Evolutionary conservation across 1,140 invertebrate species (phyloP).

Genomic region (Cydia fagiglandana): DNA sequence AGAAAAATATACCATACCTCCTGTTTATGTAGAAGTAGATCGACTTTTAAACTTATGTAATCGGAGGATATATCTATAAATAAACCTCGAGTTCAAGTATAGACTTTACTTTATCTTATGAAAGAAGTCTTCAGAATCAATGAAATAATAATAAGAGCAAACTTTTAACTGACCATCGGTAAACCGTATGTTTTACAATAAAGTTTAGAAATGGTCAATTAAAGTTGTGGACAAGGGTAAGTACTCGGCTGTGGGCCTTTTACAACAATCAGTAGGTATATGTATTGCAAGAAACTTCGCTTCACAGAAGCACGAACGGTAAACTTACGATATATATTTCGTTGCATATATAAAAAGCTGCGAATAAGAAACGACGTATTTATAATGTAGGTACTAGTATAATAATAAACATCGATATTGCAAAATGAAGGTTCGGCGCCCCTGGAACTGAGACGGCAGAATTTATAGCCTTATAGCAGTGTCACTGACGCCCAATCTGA

Average conservation of each 20-base stretch:
- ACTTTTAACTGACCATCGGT: too few relatives aligned
- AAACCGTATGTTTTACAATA: too few relatives aligned
- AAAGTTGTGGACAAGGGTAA: too few relatives aligned
- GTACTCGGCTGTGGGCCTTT: not conserved
- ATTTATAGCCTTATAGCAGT: not conserved
- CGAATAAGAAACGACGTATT: slow-evolving; percentile 34
- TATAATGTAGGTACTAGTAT: slow-evolving; percentile 19
- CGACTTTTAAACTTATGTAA: not conserved
- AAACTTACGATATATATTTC: slow-evolving; percentile 41
- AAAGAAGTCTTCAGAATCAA: not conserved
- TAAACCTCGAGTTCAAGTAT: not conserved
- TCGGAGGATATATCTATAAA: not conserved
- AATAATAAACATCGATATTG: slow-evolving; percentile 34
- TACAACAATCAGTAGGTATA: not conserved
- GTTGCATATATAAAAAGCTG: slow-evolving; percentile 52
- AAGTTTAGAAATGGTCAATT: too few relatives aligned
- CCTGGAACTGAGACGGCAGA: not conserved
- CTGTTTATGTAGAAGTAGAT: not conserved
- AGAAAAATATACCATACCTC: not conserved
- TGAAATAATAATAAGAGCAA: not conserved
- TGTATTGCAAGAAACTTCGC: slow-evolving; percentile 17
- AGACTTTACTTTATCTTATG: not conserved
- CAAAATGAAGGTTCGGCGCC: slow-evolving; percentile 13
- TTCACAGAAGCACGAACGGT: slow-evolving; percentile 41
- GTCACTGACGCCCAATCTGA: not conserved